Evolutionary conservation across 2,888 invertebrate genomes (phyloP).

Genomic region (Ophraella communa): DNA sequence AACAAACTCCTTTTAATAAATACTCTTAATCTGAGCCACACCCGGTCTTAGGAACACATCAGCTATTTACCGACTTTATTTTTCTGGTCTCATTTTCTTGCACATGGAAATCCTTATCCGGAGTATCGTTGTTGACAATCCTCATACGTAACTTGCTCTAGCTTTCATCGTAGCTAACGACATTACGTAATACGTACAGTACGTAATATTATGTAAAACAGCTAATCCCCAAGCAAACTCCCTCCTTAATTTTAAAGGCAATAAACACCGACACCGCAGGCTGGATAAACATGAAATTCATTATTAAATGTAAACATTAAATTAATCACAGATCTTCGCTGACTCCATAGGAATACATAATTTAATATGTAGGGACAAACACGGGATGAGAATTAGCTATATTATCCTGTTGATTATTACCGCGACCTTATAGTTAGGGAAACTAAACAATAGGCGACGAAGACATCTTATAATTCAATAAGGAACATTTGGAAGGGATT

Average conservation of each 20-base stretch:
- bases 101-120: conserved; percentile 16
- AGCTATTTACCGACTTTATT: conserved; percentile 3
- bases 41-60: background rate
- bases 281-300: conserved; percentile 35
- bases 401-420: conserved; percentile 19
- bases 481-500: background rate
- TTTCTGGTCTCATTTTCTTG: conserved; percentile 10
- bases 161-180: conserved; percentile 20
- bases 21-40: background rate
- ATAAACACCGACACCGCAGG: conserved; percentile 34
- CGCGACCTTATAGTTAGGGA: conserved; percentile 4
- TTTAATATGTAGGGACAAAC: conserved; percentile 25
- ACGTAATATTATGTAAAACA: conserved; percentile 29
- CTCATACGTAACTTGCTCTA: conserved; percentile 17
- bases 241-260: conserved; percentile 29
- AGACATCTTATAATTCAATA: background rate
- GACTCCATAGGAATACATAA: conserved; percentile 28
- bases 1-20: background rate
- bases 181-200: conserved; percentile 26
- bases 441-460: background rate
- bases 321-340: conserved; percentile 28
- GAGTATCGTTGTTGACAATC: conserved; percentile 1
- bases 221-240: conserved; percentile 28
- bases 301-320: conserved; percentile 34
- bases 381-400: conserved; percentile 18